Evolutionary conservation across 2,797 vertebrate genomes (phyloP), one percentile per base, ranked within the genome.

Genomic region (Spea hammondii): DNA sequence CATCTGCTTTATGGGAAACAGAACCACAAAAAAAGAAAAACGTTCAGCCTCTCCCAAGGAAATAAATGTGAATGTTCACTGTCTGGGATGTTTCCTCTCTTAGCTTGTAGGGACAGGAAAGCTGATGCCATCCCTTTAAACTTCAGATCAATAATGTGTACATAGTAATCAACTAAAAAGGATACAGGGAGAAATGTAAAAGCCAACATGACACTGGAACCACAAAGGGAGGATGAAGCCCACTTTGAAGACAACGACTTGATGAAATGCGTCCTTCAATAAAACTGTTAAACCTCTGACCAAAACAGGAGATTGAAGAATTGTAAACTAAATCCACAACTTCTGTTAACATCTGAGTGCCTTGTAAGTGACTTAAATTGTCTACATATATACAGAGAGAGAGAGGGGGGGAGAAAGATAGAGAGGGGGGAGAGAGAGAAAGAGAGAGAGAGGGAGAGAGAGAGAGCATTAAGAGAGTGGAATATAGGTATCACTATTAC

Each of bases 51-150:
- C 32, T 32, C 32, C 32, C 2, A 32, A 53, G 65, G 73, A 68
- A 47, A 45, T 4, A 3, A 57, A n/a, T 57, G 8, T 65, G 44
- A 62, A 49, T 13, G 11, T 44, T 57, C 6, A 3, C 51, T 70
- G 57, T 62, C 51, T 72, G 57, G 47, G 65, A 14, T 64, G 54
- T 74, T 74, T 69, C 72, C 65, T 14, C 47, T 64, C 9, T 10
- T 17, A 50, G 50, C 8, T 12, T 49, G 12, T 8, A 48, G 49
- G 47, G 5, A 47, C 57, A 75, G 57, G 72, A 75, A 74, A 78
- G 48, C 48, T 17, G 74, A 53, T 55, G 46, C 11, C 32, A 79
- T 68, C 70, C 2, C 12, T 45, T 17, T 68, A 72, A 47, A 44
- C n/a, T 57, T 14, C 14, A 60, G 5, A 59, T 46, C 5, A 51